These are phyloP conservation scores for Pelmatolapia mariae DNA, from an alignment of 2,113 vertebrate genomes.

Conservation along the genomic window DNA sequence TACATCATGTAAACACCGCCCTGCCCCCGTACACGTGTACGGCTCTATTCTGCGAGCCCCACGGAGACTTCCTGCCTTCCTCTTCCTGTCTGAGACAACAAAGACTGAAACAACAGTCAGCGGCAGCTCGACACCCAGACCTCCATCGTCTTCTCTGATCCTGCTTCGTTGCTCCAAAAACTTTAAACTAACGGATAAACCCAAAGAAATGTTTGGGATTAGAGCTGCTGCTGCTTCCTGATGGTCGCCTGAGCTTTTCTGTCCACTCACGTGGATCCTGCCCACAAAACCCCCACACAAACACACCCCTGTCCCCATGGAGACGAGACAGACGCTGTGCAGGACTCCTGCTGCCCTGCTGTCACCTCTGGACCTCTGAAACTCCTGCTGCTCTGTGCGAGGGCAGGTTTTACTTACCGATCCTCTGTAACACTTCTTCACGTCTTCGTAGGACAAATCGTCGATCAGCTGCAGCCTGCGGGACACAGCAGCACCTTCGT, in stretches of 20 bases:
- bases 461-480: conserved; percentile 63
- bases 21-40: neutral
- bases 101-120: neutral
- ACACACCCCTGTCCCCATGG: neutral
- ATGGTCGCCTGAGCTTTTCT: neutral
- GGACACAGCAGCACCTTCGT: neutral
- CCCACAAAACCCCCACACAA: neutral
- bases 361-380: neutral
- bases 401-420: conserved; percentile 42
- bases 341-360: neutral
- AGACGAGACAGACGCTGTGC: conserved; percentile 19
- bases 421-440: conserved; percentile 68
- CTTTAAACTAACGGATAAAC: neutral
- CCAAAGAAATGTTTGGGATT: neutral
- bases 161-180: neutral
- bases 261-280: neutral
- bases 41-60: neutral
- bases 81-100: neutral
- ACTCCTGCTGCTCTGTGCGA: neutral
- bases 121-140: neutral
- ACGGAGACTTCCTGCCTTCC: neutral
- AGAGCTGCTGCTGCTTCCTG: neutral
- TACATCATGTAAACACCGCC: neutral
- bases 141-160: neutral
- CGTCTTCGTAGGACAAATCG: conserved; percentile 64